Evolutionary conservation across 1,140 invertebrate genomes (phyloP).

Genomic region (Philotrypesis tridentata): DNA sequence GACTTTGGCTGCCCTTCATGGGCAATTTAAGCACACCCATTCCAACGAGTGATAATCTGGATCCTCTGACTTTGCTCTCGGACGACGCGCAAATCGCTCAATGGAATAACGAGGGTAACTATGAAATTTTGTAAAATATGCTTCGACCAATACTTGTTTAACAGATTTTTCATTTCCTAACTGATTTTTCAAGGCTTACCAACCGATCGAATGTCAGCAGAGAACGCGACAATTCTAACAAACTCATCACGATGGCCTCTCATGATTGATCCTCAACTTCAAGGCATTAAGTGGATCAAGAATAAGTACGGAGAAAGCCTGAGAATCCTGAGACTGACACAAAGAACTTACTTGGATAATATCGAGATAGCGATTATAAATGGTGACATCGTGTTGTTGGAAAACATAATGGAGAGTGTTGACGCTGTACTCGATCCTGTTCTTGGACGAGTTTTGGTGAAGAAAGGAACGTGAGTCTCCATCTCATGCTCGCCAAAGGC

Average conservation of each 20-base stretch:
- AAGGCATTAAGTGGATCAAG: constrained; percentile 98
- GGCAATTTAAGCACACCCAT: constrained; percentile 80
- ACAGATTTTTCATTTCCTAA: too few species aligned
- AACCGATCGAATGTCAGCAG: constrained; percentile 92
- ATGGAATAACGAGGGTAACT: constrained; percentile 95
- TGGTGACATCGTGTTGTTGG: constrained; percentile 85
- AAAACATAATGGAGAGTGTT: constrained; percentile 91
- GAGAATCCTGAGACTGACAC: constrained; percentile 84
- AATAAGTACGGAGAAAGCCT: constrained; percentile 83
- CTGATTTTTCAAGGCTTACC: constrained; percentile 83
- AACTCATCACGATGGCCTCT: constrained; percentile 94
- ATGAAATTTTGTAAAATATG: too few species aligned
- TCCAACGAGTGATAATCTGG: constrained; percentile 84
- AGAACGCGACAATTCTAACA: constrained; percentile 94
- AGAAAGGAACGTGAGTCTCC: constrained; percentile 81
- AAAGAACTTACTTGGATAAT: constrained; percentile 87
- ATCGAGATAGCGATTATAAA: constrained; percentile 87
- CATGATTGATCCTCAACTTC: constrained; percentile 94
- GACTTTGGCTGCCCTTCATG: constrained; percentile 86
- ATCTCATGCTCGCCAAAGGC: background rate
- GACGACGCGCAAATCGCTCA: constrained; percentile 93
- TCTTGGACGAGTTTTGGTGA: constrained; percentile 90
- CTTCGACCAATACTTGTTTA: too few species aligned
- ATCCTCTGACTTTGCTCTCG: constrained; percentile 88
- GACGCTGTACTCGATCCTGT: constrained; percentile 94